Conservation (phyloP, 1,140 invertebrate species). For the Meloidogyne chitwoodi region DNA sequence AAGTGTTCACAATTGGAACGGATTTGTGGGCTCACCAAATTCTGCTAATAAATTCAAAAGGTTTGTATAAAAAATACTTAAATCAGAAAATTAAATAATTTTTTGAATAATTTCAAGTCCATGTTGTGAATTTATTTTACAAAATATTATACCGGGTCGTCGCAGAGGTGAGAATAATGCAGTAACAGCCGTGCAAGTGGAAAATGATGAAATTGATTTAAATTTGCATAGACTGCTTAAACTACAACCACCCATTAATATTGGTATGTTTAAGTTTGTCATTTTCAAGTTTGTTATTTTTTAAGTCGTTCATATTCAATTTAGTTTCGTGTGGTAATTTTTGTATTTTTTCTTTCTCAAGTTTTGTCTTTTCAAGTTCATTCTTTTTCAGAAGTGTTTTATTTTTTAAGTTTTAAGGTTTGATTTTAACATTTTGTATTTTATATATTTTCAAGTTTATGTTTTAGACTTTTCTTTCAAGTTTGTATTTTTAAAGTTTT, state of each 20-base stretch:
- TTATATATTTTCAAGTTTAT: too few species aligned
- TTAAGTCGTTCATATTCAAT: not conserved
- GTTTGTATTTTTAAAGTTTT: too few species aligned
- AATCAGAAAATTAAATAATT: not conserved
- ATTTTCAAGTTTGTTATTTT: too few species aligned
- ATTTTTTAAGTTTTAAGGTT: too few species aligned
- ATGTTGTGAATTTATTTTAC: slow-evolving; percentile 11
- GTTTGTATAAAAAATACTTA: too few species aligned
- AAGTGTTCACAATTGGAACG: not conserved
- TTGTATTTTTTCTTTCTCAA: too few species aligned
- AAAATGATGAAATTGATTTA: slow-evolving; percentile 9
- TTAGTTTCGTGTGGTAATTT: not conserved
- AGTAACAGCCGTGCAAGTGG: not conserved
- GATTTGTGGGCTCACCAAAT: not conserved
- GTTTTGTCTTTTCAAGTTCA: too few species aligned
- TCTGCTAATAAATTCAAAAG: not conserved
- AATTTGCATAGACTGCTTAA: slow-evolving; percentile 14
- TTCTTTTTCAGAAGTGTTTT: too few species aligned
- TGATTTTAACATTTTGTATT: too few species aligned
- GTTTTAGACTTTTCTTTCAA: too few species aligned
- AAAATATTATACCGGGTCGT: not conserved
- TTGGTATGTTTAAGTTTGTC: not conserved
- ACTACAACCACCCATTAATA: slow-evolving; percentile 10
- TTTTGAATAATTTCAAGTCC: not conserved
- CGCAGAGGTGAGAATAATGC: not conserved